phyloP scores from a whole-genome alignment of 2,888 invertebrate genomes.

The Euplexia lucipara region DNA sequence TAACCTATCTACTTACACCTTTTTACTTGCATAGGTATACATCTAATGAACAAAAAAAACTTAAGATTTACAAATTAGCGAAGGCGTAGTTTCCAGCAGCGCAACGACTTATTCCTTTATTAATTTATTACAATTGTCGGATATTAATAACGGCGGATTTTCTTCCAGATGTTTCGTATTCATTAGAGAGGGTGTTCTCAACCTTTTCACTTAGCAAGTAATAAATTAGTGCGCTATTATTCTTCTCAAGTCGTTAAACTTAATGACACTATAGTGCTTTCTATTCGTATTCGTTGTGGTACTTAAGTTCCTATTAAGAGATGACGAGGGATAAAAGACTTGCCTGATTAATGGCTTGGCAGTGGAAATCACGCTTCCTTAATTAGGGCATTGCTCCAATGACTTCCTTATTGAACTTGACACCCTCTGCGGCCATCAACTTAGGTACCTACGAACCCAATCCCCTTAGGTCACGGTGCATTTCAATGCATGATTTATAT shows the following conservation, averaged over 20 bases:
- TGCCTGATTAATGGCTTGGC: too few relatives aligned
- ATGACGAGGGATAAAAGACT: background rate
- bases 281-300: slow-evolving; percentile 9
- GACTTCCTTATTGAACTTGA: too few relatives aligned
- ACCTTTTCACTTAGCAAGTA: slow-evolving; percentile 36
- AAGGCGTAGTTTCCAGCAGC: slow-evolving; percentile 24
- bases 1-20: too few relatives aligned
- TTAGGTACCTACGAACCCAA: too few relatives aligned
- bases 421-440: too few relatives aligned
- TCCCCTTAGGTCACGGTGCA: too few relatives aligned
- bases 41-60: slow-evolving; percentile 1
- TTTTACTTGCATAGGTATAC: too few relatives aligned
- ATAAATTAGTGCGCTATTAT: slow-evolving; percentile 48
- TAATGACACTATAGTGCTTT: slow-evolving; percentile 25
- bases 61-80: background rate
- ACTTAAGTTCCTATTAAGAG: slow-evolving; percentile 18
- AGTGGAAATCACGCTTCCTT: too few relatives aligned
- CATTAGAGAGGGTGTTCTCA: slow-evolving; percentile 60
- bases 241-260: slow-evolving; percentile 37
- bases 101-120: slow-evolving; percentile 59
- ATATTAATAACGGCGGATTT: slow-evolving; percentile 61
- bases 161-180: slow-evolving; percentile 66
- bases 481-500: too few relatives aligned
- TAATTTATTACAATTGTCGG: slow-evolving; percentile 65
- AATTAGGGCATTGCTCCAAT: too few relatives aligned